These are phyloP conservation scores for Synaphobranchus kaupii DNA, from an alignment of 2,797 vertebrate species.

Conservation along the genomic window DNA sequence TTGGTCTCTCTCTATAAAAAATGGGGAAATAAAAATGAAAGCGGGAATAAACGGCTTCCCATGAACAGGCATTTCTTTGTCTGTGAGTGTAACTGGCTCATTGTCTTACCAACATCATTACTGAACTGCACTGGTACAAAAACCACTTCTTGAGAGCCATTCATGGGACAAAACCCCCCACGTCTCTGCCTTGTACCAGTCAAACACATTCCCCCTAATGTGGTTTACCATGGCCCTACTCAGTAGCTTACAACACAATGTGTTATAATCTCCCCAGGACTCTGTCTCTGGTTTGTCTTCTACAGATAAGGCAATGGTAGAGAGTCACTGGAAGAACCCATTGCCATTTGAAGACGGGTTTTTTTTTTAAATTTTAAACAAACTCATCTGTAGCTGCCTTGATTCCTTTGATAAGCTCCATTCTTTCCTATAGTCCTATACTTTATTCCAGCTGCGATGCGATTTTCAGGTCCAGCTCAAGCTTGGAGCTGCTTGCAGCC, in stretches of 20 bases:
- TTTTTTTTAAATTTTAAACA: background rate
- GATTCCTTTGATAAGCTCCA: conserved; percentile 7
- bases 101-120: background rate
- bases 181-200: background rate
- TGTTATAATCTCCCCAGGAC: background rate
- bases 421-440: background rate
- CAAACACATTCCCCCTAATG: background rate
- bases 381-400: conserved; percentile 17
- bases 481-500: conserved; percentile 59
- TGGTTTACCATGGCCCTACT: conserved; percentile 9
- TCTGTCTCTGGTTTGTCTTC: background rate
- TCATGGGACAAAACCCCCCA: conserved; percentile 19
- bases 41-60: background rate
- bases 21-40: conserved; percentile 10
- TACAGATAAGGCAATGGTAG: background rate
- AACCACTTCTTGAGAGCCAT: conserved; percentile 11
- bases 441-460: conserved; percentile 37
- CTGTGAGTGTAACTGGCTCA: background rate
- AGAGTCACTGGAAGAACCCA: conserved; percentile 8
- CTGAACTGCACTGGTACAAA: background rate
- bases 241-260: background rate
- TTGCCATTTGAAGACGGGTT: conserved; percentile 6
- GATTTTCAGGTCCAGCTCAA: conserved; percentile 51
- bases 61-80: background rate
- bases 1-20: background rate